Conservation (phyloP, 2,888 invertebrate species). For the Acrocyrtus sp. region DNA sequence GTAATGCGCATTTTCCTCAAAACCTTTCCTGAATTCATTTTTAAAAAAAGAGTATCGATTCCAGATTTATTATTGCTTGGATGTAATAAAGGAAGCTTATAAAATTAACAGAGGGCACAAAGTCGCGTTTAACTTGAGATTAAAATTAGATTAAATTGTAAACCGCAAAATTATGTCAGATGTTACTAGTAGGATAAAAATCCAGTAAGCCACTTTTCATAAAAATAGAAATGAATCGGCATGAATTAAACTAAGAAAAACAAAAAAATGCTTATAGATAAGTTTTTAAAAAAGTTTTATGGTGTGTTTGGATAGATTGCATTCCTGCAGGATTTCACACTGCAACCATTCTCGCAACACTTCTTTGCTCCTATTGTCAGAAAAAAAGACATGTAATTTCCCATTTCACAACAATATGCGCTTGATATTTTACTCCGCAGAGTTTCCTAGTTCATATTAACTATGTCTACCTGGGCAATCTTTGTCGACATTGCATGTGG, state of each 20-base stretch:
- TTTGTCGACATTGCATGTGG: constrained; percentile 53
- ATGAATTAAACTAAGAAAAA: too few relatives aligned
- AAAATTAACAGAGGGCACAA: too few relatives aligned
- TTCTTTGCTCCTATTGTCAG: constrained; percentile 56
- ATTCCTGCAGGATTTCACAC: constrained; percentile 49
- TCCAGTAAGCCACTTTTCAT: neutral
- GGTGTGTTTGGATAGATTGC: constrained; percentile 59
- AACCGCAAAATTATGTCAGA: neutral
- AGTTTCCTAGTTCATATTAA: neutral
- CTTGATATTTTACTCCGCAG: neutral
- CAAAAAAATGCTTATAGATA: too few relatives aligned
- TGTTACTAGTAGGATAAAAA: neutral
- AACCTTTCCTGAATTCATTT: too few relatives aligned
- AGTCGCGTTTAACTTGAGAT: neutral
- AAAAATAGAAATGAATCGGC: neutral
- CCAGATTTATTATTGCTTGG: too few relatives aligned
- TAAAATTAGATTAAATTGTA: neutral
- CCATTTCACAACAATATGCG: neutral
- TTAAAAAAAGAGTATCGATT: too few relatives aligned
- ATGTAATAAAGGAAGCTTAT: too few relatives aligned
- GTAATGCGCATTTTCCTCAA: too few relatives aligned
- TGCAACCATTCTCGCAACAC: constrained; percentile 60
- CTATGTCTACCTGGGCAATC: constrained; percentile 50
- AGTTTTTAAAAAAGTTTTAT: too few relatives aligned
- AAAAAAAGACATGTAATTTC: neutral